Conservation (phyloP, 37 sponge, comb jelly and placozoan genomes). For the Eunapius fragilis region DNA sequence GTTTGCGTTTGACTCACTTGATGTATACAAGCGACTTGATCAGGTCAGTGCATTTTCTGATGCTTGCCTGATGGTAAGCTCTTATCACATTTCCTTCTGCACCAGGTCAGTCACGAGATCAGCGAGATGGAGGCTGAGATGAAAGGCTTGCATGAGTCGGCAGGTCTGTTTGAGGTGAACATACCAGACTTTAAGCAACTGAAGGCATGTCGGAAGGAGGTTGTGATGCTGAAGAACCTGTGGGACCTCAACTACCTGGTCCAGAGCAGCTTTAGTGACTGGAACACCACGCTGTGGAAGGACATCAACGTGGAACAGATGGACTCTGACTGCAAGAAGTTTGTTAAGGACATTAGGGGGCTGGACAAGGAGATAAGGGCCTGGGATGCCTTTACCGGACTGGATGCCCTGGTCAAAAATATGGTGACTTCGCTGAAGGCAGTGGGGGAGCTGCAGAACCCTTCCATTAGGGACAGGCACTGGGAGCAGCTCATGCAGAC, state of each 20-base stretch:
- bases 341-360: conserved; percentile 95
- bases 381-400: conserved; percentile 96
- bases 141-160: conserved; percentile 75
- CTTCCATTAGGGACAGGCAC: conserved; percentile 96
- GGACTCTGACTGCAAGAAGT: conserved; percentile 98
- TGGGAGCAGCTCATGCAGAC: conserved; percentile 99
- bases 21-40: conserved; percentile 83
- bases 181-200: conserved; percentile 97
- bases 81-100: neutral
- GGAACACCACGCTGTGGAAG: conserved; percentile 95
- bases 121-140: conserved; percentile 84
- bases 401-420: conserved; percentile 96
- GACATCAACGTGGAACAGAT: conserved; percentile 98
- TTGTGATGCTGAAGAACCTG: conserved; percentile 80
- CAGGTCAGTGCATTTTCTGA: conserved; percentile 18
- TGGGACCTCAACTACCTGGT: conserved; percentile 95
- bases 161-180: conserved; percentile 96
- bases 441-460: conserved; percentile 98
- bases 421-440: conserved; percentile 98
- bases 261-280: conserved; percentile 89
- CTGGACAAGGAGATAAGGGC: conserved; percentile 98
- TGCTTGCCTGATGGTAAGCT: neutral
- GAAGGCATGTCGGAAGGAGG: conserved; percentile 90
- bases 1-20: conserved; percentile 64
- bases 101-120: conserved; percentile 53